phyloP scores from a whole-genome alignment of 2,113 vertebrate species.

The Argyrosomus japonicus region DNA sequence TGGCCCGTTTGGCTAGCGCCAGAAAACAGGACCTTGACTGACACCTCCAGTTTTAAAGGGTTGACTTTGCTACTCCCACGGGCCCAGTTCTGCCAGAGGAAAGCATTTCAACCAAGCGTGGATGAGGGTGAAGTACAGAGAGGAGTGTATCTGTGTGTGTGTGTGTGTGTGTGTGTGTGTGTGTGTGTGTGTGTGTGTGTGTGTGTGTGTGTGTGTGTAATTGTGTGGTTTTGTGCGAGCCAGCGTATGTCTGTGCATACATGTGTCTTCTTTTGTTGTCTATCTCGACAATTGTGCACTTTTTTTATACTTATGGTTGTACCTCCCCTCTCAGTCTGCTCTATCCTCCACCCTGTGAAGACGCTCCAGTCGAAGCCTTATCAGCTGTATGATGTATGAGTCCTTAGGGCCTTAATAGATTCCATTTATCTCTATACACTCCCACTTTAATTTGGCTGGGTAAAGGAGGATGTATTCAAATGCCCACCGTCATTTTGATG shows the following conservation, averaged over 20 bases:
- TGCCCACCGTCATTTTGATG: constrained; percentile 78
- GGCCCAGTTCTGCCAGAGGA: constrained; percentile 74
- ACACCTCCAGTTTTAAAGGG: constrained; percentile 80
- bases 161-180: constrained; percentile 22
- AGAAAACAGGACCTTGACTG: constrained; percentile 75
- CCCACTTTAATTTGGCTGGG: constrained; percentile 79
- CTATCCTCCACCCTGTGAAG: constrained; percentile 47
- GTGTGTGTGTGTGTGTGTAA: constrained; percentile 6
- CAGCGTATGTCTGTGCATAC: constrained; percentile 34
- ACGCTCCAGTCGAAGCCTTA: constrained; percentile 75
- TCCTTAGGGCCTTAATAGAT: constrained; percentile 82
- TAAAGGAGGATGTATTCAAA: constrained; percentile 79
- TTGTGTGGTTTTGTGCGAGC: constrained; percentile 35
- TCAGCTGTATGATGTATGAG: constrained; percentile 81
- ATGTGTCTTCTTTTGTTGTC: constrained; percentile 51
- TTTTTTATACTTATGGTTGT: constrained; percentile 30
- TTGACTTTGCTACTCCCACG: constrained; percentile 76
- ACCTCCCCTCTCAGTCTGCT: constrained; percentile 46
- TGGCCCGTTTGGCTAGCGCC: constrained; percentile 63
- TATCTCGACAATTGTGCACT: constrained; percentile 27
- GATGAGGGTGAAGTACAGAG: constrained; percentile 54
- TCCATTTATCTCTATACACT: constrained; percentile 82
- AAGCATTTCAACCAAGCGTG: constrained; percentile 75
- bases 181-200: constrained; percentile 32
- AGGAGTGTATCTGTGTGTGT: constrained; percentile 27